These are phyloP conservation scores for Limnodromus scolopaceus DNA, from an alignment of 2,797 vertebrate species.

Conservation along the genomic window DNA sequence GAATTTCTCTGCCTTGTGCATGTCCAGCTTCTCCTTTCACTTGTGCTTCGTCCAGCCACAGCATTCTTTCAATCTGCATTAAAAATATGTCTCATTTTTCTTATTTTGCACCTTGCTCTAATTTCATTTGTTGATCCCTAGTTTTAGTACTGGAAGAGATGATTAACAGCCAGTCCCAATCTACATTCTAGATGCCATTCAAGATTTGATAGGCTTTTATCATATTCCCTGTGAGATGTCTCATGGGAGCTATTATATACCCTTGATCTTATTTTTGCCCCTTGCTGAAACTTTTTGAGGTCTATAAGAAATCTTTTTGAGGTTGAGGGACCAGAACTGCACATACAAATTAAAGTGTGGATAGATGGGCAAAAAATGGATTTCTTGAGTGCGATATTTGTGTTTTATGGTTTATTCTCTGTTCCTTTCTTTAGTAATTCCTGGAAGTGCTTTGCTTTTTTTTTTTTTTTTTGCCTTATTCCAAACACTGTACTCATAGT, in stretches of 20 bases:
- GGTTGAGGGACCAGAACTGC: not conserved
- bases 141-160: not conserved
- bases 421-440: not conserved
- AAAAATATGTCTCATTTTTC: not conserved
- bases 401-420: not conserved
- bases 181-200: not conserved
- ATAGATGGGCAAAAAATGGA: not conserved
- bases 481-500: not conserved
- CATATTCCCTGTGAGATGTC: not conserved
- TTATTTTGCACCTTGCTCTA: not conserved
- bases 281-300: not conserved
- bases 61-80: not conserved
- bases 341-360: not conserved
- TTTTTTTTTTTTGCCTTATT: not conserved
- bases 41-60: not conserved
- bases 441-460: not conserved
- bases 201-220: not conserved
- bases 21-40: not conserved
- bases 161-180: not conserved
- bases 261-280: not conserved
- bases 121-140: not conserved
- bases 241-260: not conserved
- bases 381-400: not conserved
- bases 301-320: not conserved
- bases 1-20: not conserved